Evolutionary conservation across 1,140 invertebrate species (phyloP).

Genomic region (Carcinoscorpius rotundicauda): DNA sequence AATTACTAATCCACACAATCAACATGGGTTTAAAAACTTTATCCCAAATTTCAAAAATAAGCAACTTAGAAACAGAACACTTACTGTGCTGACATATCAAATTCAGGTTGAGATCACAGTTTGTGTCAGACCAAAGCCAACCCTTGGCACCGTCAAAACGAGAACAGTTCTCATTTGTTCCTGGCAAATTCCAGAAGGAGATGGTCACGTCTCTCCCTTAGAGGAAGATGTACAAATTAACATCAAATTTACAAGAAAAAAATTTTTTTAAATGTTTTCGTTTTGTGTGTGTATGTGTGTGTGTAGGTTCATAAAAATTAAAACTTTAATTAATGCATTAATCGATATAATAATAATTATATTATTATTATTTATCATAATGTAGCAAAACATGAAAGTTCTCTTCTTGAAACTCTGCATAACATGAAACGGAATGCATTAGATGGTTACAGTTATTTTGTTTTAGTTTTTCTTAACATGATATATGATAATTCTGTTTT

Average conservation of each 20-base stretch:
- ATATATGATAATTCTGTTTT: too few species aligned
- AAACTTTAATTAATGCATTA: not conserved
- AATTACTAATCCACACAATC: too few species aligned
- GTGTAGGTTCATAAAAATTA: not conserved
- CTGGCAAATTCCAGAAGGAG: conserved; percentile 82
- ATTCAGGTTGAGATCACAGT: conserved; percentile 70
- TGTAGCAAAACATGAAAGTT: too few species aligned
- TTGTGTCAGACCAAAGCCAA: conserved; percentile 88
- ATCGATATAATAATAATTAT: not conserved
- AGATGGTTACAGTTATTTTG: too few species aligned
- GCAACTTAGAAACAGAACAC: conserved; percentile 3
- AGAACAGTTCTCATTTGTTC: conserved; percentile 70
- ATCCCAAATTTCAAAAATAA: too few species aligned
- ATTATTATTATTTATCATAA: not conserved
- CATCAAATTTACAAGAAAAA: not conserved
- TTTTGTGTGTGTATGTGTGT: not conserved
- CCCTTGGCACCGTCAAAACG: conserved; percentile 82
- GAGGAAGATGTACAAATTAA: not conserved
- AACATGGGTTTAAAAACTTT: too few species aligned
- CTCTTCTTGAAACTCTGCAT: too few species aligned
- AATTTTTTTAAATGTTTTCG: not conserved
- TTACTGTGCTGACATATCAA: conserved; percentile 83
- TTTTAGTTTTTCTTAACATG: too few species aligned
- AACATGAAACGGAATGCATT: too few species aligned
- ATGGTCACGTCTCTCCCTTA: conserved; percentile 58